These are phyloP conservation scores for Chymomyza amoena DNA, from an alignment of 2,888 invertebrate genomes.

Conservation along the genomic window DNA sequence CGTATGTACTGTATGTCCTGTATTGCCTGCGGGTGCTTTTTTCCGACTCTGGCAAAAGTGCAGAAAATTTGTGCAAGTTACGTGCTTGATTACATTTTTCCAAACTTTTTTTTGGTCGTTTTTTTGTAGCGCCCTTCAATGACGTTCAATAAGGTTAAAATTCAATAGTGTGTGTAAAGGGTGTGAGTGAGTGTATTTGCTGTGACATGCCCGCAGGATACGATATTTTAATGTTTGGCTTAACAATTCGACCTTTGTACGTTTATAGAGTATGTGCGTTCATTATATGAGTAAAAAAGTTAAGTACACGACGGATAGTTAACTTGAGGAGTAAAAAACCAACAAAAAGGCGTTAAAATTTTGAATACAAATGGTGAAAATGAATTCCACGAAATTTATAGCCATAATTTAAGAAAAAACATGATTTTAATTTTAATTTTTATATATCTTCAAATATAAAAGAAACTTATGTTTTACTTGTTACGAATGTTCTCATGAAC, in stretches of 20 bases:
- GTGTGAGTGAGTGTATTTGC: neutral
- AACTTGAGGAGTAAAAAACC: too few species aligned
- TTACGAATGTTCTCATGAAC: too few species aligned
- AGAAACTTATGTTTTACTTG: too few species aligned
- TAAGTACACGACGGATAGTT: neutral
- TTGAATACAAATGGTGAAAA: too few species aligned
- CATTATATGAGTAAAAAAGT: neutral
- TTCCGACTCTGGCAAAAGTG: conserved; percentile 56
- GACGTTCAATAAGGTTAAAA: conserved; percentile 51
- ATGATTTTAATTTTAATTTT: too few species aligned
- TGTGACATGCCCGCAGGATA: conserved; percentile 24
- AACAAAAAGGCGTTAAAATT: neutral
- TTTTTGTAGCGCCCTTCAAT: conserved; percentile 20
- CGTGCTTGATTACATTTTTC: conserved; percentile 71
- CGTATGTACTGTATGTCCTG: conserved; percentile 35
- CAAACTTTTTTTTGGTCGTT: conserved; percentile 43
- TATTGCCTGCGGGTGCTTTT: conserved; percentile 46
- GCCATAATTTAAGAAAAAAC: too few species aligned
- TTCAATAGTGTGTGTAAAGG: conserved; percentile 18
- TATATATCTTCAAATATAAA: too few species aligned
- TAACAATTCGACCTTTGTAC: conserved; percentile 26
- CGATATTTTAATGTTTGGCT: conserved; percentile 1
- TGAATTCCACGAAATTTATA: too few species aligned
- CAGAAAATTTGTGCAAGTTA: conserved; percentile 71
- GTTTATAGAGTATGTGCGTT: neutral